Conservation (phyloP, 1,140 invertebrate genomes). For the Vanessa tameamea region DNA sequence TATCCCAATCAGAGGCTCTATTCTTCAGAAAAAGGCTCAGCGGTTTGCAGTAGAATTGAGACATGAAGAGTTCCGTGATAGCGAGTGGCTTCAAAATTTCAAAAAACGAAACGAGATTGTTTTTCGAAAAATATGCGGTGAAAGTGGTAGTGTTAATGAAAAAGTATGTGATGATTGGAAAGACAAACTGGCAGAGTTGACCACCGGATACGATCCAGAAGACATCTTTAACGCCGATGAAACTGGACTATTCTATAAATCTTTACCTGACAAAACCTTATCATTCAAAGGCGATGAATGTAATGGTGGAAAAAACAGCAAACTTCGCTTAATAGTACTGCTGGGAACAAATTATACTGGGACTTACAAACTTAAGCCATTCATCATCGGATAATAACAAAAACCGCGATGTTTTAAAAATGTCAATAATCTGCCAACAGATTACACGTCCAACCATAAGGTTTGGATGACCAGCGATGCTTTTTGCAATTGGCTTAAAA, state of each 20-base stretch:
- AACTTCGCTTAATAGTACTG: slow-evolving; percentile 76
- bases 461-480: no score
- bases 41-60: slow-evolving; percentile 50
- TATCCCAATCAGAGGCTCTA: no score
- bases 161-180: slow-evolving; percentile 27
- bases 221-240: slow-evolving; percentile 68
- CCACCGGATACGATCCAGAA: slow-evolving; percentile 52
- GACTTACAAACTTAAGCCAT: no score
- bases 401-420: no score
- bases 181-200: slow-evolving; percentile 37
- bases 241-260: slow-evolving; percentile 64
- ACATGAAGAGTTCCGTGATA: slow-evolving; percentile 46
- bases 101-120: slow-evolving; percentile 39
- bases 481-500: no score
- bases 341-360: no score
- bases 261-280: slow-evolving; percentile 68
- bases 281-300: slow-evolving; percentile 65
- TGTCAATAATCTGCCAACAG: no score
- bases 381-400: no score
- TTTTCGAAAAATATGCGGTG: slow-evolving; percentile 21
- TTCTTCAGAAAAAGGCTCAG: no score
- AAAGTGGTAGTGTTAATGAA: slow-evolving; percentile 7
- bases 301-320: slow-evolving; percentile 69
- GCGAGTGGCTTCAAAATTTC: no score
- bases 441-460: no score